A percentile compares a stretch with the other conserved stretches of the same genome.
Conservation (phyloP, 2,113 vertebrate species). For the Hipposideros armiger region DNA sequence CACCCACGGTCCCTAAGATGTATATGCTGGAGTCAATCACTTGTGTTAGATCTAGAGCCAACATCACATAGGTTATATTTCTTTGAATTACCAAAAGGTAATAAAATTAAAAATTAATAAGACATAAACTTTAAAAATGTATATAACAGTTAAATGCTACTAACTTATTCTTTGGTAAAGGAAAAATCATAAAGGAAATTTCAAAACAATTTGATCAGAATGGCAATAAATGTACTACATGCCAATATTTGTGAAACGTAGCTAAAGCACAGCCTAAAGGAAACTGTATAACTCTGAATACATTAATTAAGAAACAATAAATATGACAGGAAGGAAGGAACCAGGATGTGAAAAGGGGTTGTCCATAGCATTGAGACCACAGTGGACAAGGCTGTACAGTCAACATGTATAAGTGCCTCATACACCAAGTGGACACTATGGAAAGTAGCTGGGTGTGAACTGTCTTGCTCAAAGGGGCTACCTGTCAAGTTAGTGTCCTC, state of each 20-base stretch:
- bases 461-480: not conserved
- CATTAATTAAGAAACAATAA: not conserved
- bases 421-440: not conserved
- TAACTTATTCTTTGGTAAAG: not conserved
- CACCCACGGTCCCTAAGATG: not conserved
- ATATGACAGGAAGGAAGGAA: not conserved
- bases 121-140: not conserved
- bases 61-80: not conserved
- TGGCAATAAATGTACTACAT: not conserved
- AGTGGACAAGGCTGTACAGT: not conserved
- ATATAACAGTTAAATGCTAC: not conserved
- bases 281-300: not conserved
- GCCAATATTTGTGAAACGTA: not conserved
- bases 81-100: not conserved
- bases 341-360: not conserved
- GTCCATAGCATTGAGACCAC: not conserved
- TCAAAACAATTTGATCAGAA: not conserved
- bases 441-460: not conserved
- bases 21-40: not conserved
- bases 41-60: not conserved
- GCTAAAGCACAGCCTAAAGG: not conserved
- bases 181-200: not conserved
- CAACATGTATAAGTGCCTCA: not conserved
- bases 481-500: not conserved
- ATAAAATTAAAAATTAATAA: not conserved